A percentile compares a stretch with the other conserved stretches of the same genome.
These are phyloP conservation scores for Hipparchia semele DNA, from an alignment of 2,888 invertebrate species.

Conservation along the genomic window DNA sequence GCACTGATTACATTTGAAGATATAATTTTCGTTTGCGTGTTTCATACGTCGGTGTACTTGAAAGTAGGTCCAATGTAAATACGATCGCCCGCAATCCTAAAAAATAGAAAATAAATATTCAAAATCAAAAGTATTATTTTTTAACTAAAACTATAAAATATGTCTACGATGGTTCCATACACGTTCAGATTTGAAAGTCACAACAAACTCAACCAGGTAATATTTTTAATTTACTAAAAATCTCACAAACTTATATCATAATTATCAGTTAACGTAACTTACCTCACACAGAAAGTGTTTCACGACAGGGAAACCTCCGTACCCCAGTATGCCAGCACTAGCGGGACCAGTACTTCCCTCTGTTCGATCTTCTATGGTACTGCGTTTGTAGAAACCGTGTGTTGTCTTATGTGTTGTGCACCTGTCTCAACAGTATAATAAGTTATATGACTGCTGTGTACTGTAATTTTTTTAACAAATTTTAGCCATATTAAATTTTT, in stretches of 20 bases:
- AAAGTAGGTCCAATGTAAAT: conserved; percentile 79
- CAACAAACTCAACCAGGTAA: too few species aligned
- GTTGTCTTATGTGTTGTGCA: conserved; percentile 80
- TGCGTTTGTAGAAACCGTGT: conserved; percentile 77
- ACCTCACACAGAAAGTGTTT: conserved; percentile 81
- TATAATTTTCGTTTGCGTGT: conserved; percentile 65
- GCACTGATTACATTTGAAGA: conserved; percentile 71
- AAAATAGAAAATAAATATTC: background rate
- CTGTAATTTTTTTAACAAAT: too few species aligned
- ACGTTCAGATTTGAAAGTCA: too few species aligned
- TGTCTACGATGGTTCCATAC: too few species aligned
- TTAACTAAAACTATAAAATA: too few species aligned
- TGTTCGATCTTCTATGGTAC: conserved; percentile 55
- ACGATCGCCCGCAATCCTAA: conserved; percentile 76
- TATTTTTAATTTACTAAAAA: too few species aligned
- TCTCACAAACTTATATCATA: too few species aligned
- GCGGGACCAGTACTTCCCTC: conserved; percentile 50
- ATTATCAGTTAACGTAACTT: conserved; percentile 4
- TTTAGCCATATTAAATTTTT: too few species aligned
- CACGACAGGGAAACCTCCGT: conserved; percentile 77
- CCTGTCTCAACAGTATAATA: conserved; percentile 45
- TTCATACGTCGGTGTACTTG: conserved; percentile 79
- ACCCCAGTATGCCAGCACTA: conserved; percentile 64
- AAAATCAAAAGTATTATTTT: too few species aligned
- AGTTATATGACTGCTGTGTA: background rate